A percentile compares a stretch with the other conserved stretches of the same genome.
Evolutionary conservation across 2,113 vertebrate species (phyloP).

Genomic region (Lepus timidus): DNA sequence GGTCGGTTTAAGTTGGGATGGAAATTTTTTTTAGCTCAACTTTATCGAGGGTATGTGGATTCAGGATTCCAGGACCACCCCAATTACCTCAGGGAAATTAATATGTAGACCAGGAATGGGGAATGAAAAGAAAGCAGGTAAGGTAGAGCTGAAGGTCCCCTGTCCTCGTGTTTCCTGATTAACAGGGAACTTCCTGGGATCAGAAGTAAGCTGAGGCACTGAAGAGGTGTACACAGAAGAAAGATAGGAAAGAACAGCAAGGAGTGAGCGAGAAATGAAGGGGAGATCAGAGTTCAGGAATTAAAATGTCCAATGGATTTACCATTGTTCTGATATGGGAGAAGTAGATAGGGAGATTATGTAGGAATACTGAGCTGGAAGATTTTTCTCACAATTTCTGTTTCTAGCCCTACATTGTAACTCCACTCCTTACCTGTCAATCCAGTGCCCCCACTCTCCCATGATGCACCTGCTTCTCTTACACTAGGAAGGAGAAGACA

Average conservation of each 20-base stretch:
- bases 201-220: neutral
- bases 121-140: neutral
- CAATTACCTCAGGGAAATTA: constrained; percentile 40
- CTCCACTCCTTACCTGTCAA: no score
- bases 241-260: neutral
- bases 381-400: no score
- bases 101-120: neutral
- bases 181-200: neutral
- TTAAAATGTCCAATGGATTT: constrained; percentile 3
- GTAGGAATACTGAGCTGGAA: no score
- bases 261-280: neutral
- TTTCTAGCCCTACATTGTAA: no score
- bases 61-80: constrained; percentile 43
- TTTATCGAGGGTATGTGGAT: constrained; percentile 58
- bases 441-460: no score
- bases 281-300: neutral
- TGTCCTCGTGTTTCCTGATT: neutral
- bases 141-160: neutral
- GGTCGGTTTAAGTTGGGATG: constrained; percentile 61
- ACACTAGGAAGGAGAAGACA: no score
- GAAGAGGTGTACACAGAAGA: constrained; percentile 20
- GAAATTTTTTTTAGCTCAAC: constrained; percentile 59
- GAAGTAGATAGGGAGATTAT: no score
- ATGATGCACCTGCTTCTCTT: no score
- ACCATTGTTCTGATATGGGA: neutral